Evolutionary conservation across 2,888 invertebrate genomes (phyloP).

Genomic region (Brachynemurus nebulosus): DNA sequence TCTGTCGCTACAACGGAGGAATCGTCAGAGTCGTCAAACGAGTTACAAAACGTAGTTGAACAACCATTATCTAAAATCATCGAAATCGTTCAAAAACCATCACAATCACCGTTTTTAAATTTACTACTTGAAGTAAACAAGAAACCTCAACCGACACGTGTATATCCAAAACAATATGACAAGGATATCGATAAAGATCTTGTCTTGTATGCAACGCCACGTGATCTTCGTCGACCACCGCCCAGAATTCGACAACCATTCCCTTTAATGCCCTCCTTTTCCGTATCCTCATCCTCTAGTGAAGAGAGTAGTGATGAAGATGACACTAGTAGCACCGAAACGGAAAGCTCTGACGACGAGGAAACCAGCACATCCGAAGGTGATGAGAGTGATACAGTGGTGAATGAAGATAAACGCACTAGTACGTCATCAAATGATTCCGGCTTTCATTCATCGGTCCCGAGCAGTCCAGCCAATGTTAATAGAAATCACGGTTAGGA

Average conservation of each 20-base stretch:
- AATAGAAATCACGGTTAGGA: constrained; percentile 46
- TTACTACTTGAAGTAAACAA: constrained; percentile 8
- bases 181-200: constrained; percentile 9
- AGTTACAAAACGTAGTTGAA: no score
- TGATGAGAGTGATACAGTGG: constrained; percentile 23
- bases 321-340: no score
- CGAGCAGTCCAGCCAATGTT: constrained; percentile 46
- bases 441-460: constrained; percentile 60
- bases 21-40: no score
- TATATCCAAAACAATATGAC: constrained; percentile 10
- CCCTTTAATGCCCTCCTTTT: constrained; percentile 18
- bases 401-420: constrained; percentile 37
- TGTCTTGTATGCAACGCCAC: constrained; percentile 6
- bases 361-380: constrained; percentile 28
- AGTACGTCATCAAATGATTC: constrained; percentile 75
- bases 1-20: no score
- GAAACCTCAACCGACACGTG: constrained; percentile 9
- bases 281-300: constrained; percentile 27
- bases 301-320: constrained; percentile 23
- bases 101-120: no score
- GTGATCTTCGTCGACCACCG: constrained; percentile 6
- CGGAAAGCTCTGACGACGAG: constrained; percentile 28
- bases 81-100: no score
- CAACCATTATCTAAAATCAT: no score
- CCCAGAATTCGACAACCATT: constrained; percentile 3